Percentiles rank a stretch among this genome's conserved stretches.
Evolutionary conservation across 2,888 invertebrate genomes (phyloP).

Genomic region (Theretra japonica): DNA sequence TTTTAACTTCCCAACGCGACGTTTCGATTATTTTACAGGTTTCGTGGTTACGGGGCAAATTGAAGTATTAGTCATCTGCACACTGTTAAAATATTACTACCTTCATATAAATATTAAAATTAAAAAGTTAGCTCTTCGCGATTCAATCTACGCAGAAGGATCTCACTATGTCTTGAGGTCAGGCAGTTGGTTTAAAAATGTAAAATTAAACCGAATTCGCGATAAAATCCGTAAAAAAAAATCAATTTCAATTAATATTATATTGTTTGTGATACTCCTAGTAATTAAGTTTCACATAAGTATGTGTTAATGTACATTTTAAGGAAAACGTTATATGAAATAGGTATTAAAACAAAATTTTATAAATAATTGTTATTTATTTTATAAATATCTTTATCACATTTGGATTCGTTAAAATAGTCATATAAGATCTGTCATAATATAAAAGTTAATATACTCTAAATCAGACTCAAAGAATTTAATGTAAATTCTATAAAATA

Average conservation of each 20-base stretch:
- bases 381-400: slow-evolving; percentile 80
- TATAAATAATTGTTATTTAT: slow-evolving; percentile 52
- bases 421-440: slow-evolving; percentile 69
- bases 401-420: slow-evolving; percentile 69
- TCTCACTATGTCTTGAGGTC: too few relatives aligned
- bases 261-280: neutral
- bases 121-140: too few relatives aligned
- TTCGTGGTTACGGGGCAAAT: too few relatives aligned
- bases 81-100: too few relatives aligned
- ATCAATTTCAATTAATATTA: neutral
- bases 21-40: too few relatives aligned
- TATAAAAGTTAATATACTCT: slow-evolving; percentile 69
- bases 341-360: slow-evolving; percentile 27
- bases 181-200: too few relatives aligned
- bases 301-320: neutral
- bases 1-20: too few relatives aligned
- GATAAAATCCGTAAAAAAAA: too few relatives aligned
- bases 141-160: too few relatives aligned
- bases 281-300: neutral
- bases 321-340: neutral
- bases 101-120: too few relatives aligned
- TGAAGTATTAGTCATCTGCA: too few relatives aligned
- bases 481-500: slow-evolving; percentile 77
- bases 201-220: too few relatives aligned
- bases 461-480: slow-evolving; percentile 82